Percentiles rank a stretch among this genome's conserved stretches.
Evolutionary conservation across 1,140 invertebrate genomes (phyloP).

Genomic region (Zaprionus nigranus): DNA sequence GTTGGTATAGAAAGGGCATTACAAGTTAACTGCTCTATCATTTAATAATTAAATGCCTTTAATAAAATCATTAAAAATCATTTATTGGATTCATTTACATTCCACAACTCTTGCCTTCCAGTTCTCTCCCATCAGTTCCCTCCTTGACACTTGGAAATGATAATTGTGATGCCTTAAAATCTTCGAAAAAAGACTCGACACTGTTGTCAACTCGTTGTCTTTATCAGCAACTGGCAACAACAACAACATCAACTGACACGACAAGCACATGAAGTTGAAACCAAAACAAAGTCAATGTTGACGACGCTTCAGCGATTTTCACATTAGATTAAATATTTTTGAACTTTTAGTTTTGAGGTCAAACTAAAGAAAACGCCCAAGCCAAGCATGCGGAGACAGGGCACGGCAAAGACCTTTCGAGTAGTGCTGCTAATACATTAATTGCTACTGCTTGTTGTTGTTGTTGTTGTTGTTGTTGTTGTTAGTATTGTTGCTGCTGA

Average conservation of each 20-base stretch:
- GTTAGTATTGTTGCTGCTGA: slow-evolving; percentile 25
- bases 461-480: slow-evolving; percentile 16
- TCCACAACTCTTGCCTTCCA: background rate
- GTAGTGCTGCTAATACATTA: slow-evolving; percentile 68
- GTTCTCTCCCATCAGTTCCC: slow-evolving; percentile 15
- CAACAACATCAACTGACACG: slow-evolving; percentile 17
- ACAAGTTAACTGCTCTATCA: too few species aligned
- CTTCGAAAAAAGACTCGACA: slow-evolving; percentile 23
- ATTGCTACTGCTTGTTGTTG: slow-evolving; percentile 54
- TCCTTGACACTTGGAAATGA: background rate
- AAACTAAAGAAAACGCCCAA: slow-evolving; percentile 47
- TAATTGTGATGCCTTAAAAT: slow-evolving; percentile 14
- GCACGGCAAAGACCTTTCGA: slow-evolving; percentile 41
- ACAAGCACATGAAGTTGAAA: slow-evolving; percentile 15
- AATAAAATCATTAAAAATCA: too few species aligned
- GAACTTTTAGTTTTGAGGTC: slow-evolving; percentile 75
- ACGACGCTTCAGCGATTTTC: slow-evolving; percentile 77
- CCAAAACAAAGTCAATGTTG: slow-evolving; percentile 51
- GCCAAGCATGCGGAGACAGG: background rate
- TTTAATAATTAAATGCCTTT: too few species aligned
- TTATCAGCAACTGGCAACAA: slow-evolving; percentile 44
- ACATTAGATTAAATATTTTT: slow-evolving; percentile 79
- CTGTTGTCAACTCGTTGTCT: slow-evolving; percentile 44
- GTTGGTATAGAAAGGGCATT: too few species aligned
- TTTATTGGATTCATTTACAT: too few species aligned